A percentile compares a stretch with the other conserved stretches of the same genome.
Conservation (phyloP, 2,113 vertebrate species). For the Panurus biarmicus region DNA sequence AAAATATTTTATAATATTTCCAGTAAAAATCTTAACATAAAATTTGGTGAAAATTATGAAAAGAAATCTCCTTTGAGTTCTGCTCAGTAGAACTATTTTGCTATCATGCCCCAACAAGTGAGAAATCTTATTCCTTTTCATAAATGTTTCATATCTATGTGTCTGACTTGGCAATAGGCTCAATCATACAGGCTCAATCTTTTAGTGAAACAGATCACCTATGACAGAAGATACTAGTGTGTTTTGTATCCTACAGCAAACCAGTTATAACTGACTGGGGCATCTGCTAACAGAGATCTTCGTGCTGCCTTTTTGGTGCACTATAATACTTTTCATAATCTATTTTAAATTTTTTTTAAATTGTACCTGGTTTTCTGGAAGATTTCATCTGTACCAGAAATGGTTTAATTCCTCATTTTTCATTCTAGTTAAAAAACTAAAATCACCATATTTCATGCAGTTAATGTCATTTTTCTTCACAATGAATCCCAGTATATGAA, state of each 20-base stretch:
- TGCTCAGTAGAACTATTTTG: not conserved
- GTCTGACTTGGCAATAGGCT: not conserved
- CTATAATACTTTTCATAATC: not conserved
- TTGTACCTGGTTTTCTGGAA: not conserved
- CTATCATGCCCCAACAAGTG: not conserved
- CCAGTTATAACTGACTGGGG: not conserved
- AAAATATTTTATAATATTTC: not conserved
- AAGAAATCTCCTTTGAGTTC: not conserved
- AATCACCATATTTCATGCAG: not conserved
- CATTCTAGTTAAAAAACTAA: not conserved
- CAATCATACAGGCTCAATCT: not conserved
- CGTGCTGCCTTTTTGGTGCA: not conserved
- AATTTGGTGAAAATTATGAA: not conserved
- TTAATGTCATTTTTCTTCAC: constrained; percentile 23
- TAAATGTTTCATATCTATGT: not conserved
- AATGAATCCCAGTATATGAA: not conserved
- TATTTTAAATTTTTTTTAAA: not conserved
- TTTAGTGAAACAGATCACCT: not conserved
- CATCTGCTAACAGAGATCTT: not conserved
- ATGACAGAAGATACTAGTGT: not conserved
- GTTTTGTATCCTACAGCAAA: not conserved
- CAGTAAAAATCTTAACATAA: not conserved
- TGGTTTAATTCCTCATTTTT: not conserved
- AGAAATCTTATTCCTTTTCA: not conserved
- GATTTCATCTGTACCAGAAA: constrained; percentile 24